Percentiles rank a stretch among this genome's conserved stretches.
Evolutionary conservation across 2,797 vertebrate genomes (phyloP).

Genomic region (Acipenser oxyrinchus): DNA sequence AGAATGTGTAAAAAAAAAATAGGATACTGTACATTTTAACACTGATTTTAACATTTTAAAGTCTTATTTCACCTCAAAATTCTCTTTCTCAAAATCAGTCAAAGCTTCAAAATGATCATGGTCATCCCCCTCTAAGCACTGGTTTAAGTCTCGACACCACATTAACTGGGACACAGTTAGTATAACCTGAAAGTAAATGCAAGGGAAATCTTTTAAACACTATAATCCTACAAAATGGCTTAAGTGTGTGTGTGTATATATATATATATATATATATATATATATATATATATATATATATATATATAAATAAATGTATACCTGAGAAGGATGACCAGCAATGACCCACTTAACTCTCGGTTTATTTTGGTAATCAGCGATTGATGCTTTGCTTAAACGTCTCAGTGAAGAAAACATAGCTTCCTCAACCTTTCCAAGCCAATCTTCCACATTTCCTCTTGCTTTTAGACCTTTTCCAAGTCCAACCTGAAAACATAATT

Average conservation of each 20-base stretch:
- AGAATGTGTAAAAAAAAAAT: not conserved
- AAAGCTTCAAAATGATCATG: slow-evolving; percentile 54
- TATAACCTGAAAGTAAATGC: slow-evolving; percentile 58
- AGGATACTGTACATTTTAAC: not conserved
- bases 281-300: no score
- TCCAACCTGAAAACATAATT: slow-evolving; percentile 51
- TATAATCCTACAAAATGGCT: no score
- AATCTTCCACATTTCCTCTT: slow-evolving; percentile 79
- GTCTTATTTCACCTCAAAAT: slow-evolving; percentile 58
- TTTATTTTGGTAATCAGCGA: slow-evolving; percentile 66
- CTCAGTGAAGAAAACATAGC: slow-evolving; percentile 73
- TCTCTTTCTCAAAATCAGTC: slow-evolving; percentile 65
- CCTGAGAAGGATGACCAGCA: slow-evolving; percentile 74
- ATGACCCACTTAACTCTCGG: slow-evolving; percentile 64
- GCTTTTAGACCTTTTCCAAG: slow-evolving; percentile 76
- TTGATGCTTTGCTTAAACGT: slow-evolving; percentile 68
- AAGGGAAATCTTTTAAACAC: not conserved
- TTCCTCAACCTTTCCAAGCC: slow-evolving; percentile 78
- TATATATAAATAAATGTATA: slow-evolving; percentile 23
- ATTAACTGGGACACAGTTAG: slow-evolving; percentile 79
- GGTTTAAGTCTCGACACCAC: slow-evolving; percentile 76
- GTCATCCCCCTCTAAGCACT: slow-evolving; percentile 57
- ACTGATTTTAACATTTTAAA: not conserved
- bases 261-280: no score
- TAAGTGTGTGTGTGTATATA: no score